Evolutionary conservation across 2,888 invertebrate species (phyloP), one percentile per base, ranked within the genome.

Genomic region (Fissipunctia ypsillon): DNA sequence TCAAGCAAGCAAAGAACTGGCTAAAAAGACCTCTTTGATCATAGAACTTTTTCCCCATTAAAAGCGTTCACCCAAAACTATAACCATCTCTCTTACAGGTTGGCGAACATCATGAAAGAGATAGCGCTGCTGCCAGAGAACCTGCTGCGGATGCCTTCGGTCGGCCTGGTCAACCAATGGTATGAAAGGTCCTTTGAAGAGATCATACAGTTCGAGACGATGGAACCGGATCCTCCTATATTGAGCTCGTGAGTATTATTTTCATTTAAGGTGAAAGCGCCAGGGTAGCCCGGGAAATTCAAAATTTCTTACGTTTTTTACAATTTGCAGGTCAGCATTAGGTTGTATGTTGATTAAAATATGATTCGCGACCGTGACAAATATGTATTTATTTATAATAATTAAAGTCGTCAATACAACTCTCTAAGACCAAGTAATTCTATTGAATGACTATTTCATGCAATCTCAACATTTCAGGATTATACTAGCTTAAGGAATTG

Each of bases 101-200:
- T 99, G 90, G 99, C 99, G 68, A 99, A 99, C 93, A 99, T 99
- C 89, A 99, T 99, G 99, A 99, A 99, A 93, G 99, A 99, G 96
- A 99, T 99, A 92, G 98, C 99, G 66, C 96, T 99, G 54, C 96
- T 99, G 12, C 99, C 99, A 0, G 99, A 99, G 84, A 98, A 98
- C 90, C 97, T 99, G 50, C 97, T 99, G 10, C 97, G 97, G 73
- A 99, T 99, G 98, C 99, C 99, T 2, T 99, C 99, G 3, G 99
- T 99, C 19, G 97, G 98, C 28, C 97, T 99, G 84, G 99, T 99
- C 65, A 98, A 99, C 94, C 98, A 98, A 89, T 99, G 99, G 98
- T 99, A 99, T 95, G 98, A 98, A 90, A 97, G 98, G 84, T 99
- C 99, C 87, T 99, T 99, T 93, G 97, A 98, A 86, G 99, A 99